Conservation (phyloP, 2,797 vertebrate genomes). For the Bradypus variegatus region DNA sequence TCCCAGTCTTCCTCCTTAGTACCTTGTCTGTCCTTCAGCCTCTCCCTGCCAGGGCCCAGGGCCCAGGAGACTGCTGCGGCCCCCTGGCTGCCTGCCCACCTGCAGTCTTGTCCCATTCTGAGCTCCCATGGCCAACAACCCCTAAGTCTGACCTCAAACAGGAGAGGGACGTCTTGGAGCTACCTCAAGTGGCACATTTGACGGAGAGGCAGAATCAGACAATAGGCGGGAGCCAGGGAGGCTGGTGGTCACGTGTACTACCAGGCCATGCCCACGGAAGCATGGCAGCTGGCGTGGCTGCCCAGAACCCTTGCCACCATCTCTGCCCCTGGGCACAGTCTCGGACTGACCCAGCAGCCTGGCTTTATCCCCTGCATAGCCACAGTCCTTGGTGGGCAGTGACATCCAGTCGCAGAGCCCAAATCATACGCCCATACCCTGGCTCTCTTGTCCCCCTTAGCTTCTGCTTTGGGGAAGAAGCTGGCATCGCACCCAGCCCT, state of each 20-base stretch:
- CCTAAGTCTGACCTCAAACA: not conserved
- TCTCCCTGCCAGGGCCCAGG: not conserved
- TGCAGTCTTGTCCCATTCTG: not conserved
- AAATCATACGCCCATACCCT: not conserved
- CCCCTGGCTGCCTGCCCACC: not conserved
- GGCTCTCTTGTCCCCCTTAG: not conserved
- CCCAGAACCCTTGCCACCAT: not conserved
- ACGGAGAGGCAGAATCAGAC: not conserved
- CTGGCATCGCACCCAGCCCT: not conserved
- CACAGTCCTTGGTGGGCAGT: not conserved
- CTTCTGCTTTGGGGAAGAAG: not conserved
- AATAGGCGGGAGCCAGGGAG: not conserved
- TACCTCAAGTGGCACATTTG: not conserved
- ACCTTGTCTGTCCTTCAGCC: not conserved
- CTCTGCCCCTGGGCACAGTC: not conserved
- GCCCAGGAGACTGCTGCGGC: not conserved
- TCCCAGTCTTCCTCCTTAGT: not conserved
- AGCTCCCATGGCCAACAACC: not conserved
- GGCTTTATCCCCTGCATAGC: not conserved
- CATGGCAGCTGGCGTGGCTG: not conserved
- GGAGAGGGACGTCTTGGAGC: not conserved
- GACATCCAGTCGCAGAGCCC: not conserved
- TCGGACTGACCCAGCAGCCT: not conserved
- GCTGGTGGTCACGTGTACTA: not conserved
- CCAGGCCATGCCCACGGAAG: not conserved